Evolutionary conservation across 2,797 vertebrate species (phyloP).

Genomic region (Mus spretus): DNA sequence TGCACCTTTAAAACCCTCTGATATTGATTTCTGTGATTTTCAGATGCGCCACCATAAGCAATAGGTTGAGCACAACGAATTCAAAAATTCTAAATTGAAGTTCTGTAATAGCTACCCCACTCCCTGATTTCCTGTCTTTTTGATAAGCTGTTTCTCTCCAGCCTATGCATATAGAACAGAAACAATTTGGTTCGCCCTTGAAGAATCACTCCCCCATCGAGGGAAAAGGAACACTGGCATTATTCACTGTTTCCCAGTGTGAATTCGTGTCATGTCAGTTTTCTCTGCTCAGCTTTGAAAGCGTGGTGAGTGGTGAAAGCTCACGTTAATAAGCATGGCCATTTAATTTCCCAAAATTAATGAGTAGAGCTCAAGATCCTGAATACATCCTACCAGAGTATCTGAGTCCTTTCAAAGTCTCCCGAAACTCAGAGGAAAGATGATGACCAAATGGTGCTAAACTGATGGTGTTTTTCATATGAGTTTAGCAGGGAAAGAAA

Average conservation of each 20-base stretch:
- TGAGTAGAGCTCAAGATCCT: constrained; percentile 62
- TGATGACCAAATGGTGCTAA: constrained; percentile 64
- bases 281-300: constrained; percentile 69
- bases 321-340: constrained; percentile 69
- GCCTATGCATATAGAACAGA: constrained; percentile 75
- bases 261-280: constrained; percentile 68
- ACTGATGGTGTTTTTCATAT: constrained; percentile 54
- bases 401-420: constrained; percentile 62
- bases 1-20: constrained; percentile 2
- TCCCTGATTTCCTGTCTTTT: constrained; percentile 56
- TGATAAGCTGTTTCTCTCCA: constrained; percentile 78
- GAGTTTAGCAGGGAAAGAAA: constrained; percentile 35
- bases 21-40: constrained; percentile 71
- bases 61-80: constrained; percentile 71
- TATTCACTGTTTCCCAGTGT: constrained; percentile 67
- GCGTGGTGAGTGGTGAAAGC: constrained; percentile 62
- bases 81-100: constrained; percentile 67
- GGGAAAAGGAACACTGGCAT: constrained; percentile 66
- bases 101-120: constrained; percentile 59
- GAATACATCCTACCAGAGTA: constrained; percentile 52
- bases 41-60: constrained; percentile 30
- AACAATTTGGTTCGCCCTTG: constrained; percentile 73
- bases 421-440: constrained; percentile 53
- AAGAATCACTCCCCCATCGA: constrained; percentile 55
- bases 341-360: constrained; percentile 77